phyloP scores from a whole-genome alignment of 1,140 invertebrate species.

The Caligus rogercresseyi region DNA sequence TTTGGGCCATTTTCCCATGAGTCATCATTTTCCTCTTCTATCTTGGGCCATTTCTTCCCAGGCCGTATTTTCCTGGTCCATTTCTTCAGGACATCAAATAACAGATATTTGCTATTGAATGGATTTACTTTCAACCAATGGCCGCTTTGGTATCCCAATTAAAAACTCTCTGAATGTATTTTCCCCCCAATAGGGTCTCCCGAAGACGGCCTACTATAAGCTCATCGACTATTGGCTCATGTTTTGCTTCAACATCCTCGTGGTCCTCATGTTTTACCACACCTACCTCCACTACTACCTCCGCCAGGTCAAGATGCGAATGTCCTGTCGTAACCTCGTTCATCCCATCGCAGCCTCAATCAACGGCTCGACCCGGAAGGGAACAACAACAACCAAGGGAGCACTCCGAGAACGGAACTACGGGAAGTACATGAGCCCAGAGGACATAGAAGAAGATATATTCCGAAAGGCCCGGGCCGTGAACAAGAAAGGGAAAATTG shows the following conservation, averaged over 20 bases:
- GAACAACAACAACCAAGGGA: not conserved
- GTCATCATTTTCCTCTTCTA: no score
- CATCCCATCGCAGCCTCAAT: not conserved
- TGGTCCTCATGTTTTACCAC: constrained; percentile 18
- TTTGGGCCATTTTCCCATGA: no score
- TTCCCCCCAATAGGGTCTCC: constrained; percentile 19
- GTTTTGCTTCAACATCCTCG: constrained; percentile 20
- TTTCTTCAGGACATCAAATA: no score
- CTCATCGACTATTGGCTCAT: constrained; percentile 21
- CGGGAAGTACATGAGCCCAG: not conserved
- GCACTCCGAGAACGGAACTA: not conserved
- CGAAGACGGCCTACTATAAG: constrained; percentile 22
- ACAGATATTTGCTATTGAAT: no score
- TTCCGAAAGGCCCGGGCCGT: not conserved
- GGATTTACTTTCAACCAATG: no score
- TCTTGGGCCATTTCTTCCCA: no score
- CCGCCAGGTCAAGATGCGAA: constrained; percentile 1
- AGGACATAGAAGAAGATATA: not conserved
- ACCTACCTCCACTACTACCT: not conserved
- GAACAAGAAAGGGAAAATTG: not conserved
- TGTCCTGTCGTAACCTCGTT: not conserved
- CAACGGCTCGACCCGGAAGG: no score
- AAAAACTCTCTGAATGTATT: no score
- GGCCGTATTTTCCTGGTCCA: no score
- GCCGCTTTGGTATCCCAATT: no score